Conservation (phyloP, 2,113 vertebrate genomes). For the Papio anubis region DNA sequence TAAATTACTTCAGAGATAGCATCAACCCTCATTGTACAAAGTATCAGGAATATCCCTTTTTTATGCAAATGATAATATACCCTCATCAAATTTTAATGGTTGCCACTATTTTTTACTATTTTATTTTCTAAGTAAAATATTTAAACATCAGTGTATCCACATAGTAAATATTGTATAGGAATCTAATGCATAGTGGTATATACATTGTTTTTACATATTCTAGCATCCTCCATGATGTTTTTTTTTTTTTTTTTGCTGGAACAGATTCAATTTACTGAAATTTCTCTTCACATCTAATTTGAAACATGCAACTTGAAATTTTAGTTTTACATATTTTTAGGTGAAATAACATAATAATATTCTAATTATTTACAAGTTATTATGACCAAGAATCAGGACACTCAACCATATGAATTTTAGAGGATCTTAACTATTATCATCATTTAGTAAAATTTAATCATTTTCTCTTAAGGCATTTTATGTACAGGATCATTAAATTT, state of each 20-base stretch:
- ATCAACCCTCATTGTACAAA: background rate
- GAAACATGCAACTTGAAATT: too few relatives aligned
- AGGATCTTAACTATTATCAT: background rate
- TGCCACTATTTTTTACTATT: background rate
- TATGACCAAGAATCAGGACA: background rate
- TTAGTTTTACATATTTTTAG: too few relatives aligned
- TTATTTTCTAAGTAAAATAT: background rate
- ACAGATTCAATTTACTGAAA: too few relatives aligned
- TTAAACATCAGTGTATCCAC: background rate
- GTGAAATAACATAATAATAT: too few relatives aligned
- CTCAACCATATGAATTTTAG: background rate
- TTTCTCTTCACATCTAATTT: too few relatives aligned
- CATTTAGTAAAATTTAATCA: background rate
- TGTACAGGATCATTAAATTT: conserved; percentile 44
- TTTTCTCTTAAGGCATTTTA: background rate
- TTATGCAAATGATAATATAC: background rate
- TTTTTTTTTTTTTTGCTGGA: too few relatives aligned
- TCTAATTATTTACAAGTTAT: too few relatives aligned
- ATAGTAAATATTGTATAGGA: background rate
- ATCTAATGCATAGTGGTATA: background rate
- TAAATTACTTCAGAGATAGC: background rate
- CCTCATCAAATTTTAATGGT: background rate
- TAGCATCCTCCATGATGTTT: too few relatives aligned
- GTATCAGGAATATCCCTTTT: background rate
- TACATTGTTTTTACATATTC: background rate